A percentile compares a stretch with the other conserved stretches of the same genome.
Conservation (phyloP, 2,888 invertebrate genomes). For the Rhingia campestris region DNA sequence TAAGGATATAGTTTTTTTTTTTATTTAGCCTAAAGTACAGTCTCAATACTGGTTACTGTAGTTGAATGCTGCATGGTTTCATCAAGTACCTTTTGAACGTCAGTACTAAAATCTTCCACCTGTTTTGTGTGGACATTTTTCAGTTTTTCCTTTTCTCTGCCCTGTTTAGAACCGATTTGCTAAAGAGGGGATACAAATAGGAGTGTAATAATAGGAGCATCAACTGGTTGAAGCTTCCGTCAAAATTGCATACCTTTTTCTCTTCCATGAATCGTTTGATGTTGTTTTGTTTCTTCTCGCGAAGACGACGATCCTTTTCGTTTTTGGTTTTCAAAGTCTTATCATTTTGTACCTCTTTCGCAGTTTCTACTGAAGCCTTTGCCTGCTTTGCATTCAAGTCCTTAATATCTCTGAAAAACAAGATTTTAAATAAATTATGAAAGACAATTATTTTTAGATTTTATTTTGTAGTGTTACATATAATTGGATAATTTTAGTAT, state of each 20-base stretch:
- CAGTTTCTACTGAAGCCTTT: conserved; percentile 97
- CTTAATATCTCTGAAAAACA: conserved; percentile 91
- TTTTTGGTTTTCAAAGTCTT: conserved; percentile 98
- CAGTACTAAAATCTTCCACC: conserved; percentile 93
- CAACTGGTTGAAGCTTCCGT: not conserved
- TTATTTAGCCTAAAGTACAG: conserved; percentile 80
- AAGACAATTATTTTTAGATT: too few relatives aligned
- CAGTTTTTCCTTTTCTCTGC: conserved; percentile 95
- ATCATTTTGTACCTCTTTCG: conserved; percentile 97
- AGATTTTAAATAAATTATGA: not conserved
- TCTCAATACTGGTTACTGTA: conserved; percentile 81
- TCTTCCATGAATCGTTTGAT: conserved; percentile 99
- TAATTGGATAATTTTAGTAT: too few relatives aligned
- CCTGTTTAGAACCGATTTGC: conserved; percentile 93
- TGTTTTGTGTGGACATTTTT: conserved; percentile 96
- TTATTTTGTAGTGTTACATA: too few relatives aligned
- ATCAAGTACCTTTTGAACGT: conserved; percentile 90
- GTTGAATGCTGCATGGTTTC: conserved; percentile 77
- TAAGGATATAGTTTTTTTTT: conserved; percentile 34
- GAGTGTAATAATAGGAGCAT: conserved; percentile 17
- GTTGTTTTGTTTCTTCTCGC: conserved; percentile 98
- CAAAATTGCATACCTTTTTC: conserved; percentile 86
- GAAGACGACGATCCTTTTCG: conserved; percentile 95
- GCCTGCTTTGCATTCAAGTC: conserved; percentile 97
- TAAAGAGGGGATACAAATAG: conserved; percentile 77